Evolutionary conservation across 2,888 invertebrate genomes (phyloP).

Genomic region (Aspidiotus rigidus): DNA sequence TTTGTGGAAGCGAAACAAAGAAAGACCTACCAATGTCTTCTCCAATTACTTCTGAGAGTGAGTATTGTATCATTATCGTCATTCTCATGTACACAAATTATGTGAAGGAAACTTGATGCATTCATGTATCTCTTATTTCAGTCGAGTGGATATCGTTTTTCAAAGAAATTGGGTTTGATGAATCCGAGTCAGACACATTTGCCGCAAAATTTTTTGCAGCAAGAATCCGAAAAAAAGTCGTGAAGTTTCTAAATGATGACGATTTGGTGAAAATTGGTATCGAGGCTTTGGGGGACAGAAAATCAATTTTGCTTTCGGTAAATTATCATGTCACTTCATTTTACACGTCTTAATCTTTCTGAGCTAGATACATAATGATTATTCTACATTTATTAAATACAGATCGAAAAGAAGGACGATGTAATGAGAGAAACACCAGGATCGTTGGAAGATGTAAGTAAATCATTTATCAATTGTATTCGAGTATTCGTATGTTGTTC

Average conservation of each 20-base stretch:
- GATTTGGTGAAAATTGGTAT: not conserved
- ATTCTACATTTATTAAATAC: too few species aligned
- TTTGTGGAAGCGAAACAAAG: too few species aligned
- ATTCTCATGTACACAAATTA: not conserved
- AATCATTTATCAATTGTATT: too few species aligned
- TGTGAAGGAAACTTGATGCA: not conserved
- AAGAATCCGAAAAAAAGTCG: not conserved
- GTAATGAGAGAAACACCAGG: too few species aligned
- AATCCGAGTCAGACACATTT: not conserved
- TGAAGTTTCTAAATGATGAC: not conserved
- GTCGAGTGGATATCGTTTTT: not conserved
- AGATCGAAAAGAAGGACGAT: too few species aligned
- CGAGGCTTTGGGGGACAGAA: not conserved
- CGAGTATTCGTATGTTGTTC: too few species aligned
- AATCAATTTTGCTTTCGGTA: not conserved
- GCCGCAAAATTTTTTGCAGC: not conserved
- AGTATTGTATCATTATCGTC: not conserved
- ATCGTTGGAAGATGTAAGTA: too few species aligned
- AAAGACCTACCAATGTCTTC: too few species aligned
- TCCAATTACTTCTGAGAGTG: too few species aligned
- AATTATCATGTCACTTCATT: not conserved
- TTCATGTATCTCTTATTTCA: not conserved
- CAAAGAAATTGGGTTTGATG: not conserved
- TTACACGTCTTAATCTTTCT: not conserved
- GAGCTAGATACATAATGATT: constrained; percentile 2